These are phyloP conservation scores for Seira musarum DNA, from an alignment of 2,888 invertebrate genomes.

Conservation along the genomic window DNA sequence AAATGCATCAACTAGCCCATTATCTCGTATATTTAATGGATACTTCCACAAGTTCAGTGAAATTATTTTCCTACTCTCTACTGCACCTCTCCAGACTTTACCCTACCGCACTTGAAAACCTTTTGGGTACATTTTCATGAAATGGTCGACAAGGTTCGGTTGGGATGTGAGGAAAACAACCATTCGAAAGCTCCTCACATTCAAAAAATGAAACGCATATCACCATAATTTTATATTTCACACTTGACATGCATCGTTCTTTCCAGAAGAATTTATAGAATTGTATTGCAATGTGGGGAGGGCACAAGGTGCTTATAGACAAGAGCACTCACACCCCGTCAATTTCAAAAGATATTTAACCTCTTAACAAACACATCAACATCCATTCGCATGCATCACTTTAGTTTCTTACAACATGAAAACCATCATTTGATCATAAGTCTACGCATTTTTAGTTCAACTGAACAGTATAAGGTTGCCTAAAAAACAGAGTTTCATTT, in stretches of 20 bases:
- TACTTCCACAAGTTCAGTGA: conserved; percentile 33
- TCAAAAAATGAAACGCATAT: background rate
- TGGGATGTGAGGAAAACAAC: conserved; percentile 16
- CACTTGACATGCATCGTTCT: background rate
- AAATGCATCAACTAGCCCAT: conserved; percentile 58
- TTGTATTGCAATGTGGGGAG: conserved; percentile 11
- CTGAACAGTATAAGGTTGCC: too few relatives aligned
- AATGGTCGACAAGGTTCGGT: too few relatives aligned
- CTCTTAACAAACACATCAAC: conserved; percentile 58
- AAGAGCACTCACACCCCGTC: conserved; percentile 58
- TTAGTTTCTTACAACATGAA: conserved; percentile 8
- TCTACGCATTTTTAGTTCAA: too few relatives aligned
- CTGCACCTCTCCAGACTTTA: background rate
- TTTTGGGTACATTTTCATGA: background rate
- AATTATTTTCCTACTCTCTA: conserved; percentile 2
- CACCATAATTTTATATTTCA: background rate
- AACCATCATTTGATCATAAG: background rate
- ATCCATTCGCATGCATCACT: conserved; percentile 55
- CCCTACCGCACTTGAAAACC: background rate
- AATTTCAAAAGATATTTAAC: conserved; percentile 58
- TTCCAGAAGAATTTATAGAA: background rate
- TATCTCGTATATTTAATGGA: conserved; percentile 54
- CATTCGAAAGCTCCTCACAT: conserved; percentile 44
- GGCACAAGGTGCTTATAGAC: conserved; percentile 50
- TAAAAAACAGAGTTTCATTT: too few relatives aligned